A percentile compares a stretch with the other conserved stretches of the same genome.
Evolutionary conservation across 2,888 invertebrate genomes (phyloP).

Genomic region (Strigamia transsilvanica): DNA sequence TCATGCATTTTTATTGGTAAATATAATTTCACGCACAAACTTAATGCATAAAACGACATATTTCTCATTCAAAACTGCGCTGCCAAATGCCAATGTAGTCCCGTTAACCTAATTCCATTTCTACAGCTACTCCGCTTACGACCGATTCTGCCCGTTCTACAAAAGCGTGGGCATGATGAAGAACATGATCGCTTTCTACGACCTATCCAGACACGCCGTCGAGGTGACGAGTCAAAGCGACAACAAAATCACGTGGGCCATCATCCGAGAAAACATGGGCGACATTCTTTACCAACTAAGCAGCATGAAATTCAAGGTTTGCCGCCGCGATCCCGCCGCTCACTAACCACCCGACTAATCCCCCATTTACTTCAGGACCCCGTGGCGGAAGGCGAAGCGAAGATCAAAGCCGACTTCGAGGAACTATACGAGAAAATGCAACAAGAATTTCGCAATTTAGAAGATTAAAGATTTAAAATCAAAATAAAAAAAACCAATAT

Average conservation of each 20-base stretch:
- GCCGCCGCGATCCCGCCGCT: conserved; percentile 54
- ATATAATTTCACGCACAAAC: not conserved
- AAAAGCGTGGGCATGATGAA: conserved; percentile 99
- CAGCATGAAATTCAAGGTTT: conserved; percentile 98
- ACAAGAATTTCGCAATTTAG: conserved; percentile 96
- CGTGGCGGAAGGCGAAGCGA: conserved; percentile 95
- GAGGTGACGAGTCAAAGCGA: conserved; percentile 98
- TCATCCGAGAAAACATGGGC: conserved; percentile 96
- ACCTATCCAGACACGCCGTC: conserved; percentile 96
- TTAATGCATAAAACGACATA: not conserved
- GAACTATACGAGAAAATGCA: conserved; percentile 97
- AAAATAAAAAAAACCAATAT: not conserved
- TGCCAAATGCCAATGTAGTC: too few species aligned
- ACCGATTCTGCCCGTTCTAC: conserved; percentile 99
- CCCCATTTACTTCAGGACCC: conserved; percentile 78
- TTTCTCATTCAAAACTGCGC: too few species aligned
- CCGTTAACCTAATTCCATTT: not conserved
- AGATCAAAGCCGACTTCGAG: conserved; percentile 96
- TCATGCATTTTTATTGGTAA: too few species aligned
- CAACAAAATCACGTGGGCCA: conserved; percentile 98
- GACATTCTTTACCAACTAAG: conserved; percentile 95
- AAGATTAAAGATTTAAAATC: conserved; percentile 87
- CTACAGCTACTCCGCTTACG: conserved; percentile 83
- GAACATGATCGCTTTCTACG: conserved; percentile 98
- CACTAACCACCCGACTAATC: not conserved